Evolutionary conservation across 2,888 invertebrate species (phyloP), one percentile per base, ranked within the genome.

Genomic region (Oscheius sp.): DNA sequence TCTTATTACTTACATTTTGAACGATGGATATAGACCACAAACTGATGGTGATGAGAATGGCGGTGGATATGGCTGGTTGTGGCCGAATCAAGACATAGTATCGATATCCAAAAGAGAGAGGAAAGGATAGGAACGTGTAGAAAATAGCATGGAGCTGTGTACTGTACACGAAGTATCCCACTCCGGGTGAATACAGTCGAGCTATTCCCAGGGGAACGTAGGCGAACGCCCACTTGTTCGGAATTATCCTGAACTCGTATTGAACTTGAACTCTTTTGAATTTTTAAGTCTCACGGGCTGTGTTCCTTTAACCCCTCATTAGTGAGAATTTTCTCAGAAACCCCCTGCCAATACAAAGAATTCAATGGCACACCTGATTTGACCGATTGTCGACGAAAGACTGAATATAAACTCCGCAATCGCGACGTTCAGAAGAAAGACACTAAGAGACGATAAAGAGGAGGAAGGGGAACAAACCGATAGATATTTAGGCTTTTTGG

Each of bases 161-260:
- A 36, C 67, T 47, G 49, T 67, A 67, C 14, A 36, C 49, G 17
- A 49, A 57, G 36, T 67, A 67, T 2, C 57, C 57, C 0, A 59
- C 32, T 4, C 38, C 28, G 14, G 67, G 59, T n/a, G 30, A 30
- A 38, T 59, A 67, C 36, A 49, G 50, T 9, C 73, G 65, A 17
- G 74, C 72, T 6, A 77, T 75, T 0, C 80, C 80, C 8, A 77
- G 67, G 0, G 78, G 71, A n/a, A 80, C 75, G 47, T 80, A 80
- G 17, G 77, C 77, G 47, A 80, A 80, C 0, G 77, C 78, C 77
- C 77, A 80, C 68, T 74, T 75, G 61, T 77, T 77, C 1, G 80
- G 80, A 38, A 80, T 78, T n/a, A 80, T 63, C 67, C 80, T 75
- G 69, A 17, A 67, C 30, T 17, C 17, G 17, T 54, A 24, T 47